Evolutionary conservation across 2,888 invertebrate species (phyloP).

Genomic region (Caenorhabditis plicata): DNA sequence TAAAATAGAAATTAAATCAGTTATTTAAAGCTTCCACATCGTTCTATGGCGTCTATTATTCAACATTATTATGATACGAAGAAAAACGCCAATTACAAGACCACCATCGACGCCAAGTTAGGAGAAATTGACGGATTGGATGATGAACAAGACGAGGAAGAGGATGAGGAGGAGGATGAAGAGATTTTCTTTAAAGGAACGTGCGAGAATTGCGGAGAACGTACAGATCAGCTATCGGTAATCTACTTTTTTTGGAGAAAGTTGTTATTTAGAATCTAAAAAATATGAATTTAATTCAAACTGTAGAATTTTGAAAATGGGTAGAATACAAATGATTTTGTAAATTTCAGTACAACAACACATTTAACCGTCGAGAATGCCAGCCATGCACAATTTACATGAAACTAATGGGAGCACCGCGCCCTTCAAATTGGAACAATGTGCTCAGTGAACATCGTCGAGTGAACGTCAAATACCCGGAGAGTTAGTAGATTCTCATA

Average conservation of each 20-base stretch:
- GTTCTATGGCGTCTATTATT: conserved; percentile 35
- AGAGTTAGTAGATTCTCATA: conserved; percentile 3
- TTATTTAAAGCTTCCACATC: conserved; percentile 38
- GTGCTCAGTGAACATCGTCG: neutral
- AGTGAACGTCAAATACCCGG: conserved; percentile 2
- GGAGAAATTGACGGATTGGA: neutral
- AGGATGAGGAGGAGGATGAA: neutral
- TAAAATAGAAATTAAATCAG: neutral
- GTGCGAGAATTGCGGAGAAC: conserved; percentile 24
- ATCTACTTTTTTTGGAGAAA: too few relatives aligned
- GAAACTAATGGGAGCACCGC: conserved; percentile 9
- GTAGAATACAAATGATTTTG: neutral
- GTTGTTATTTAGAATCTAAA: neutral
- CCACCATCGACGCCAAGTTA: neutral
- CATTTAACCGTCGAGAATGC: conserved; percentile 16
- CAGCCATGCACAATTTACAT: conserved; percentile 16
- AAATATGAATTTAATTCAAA: too few relatives aligned
- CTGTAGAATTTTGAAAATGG: neutral
- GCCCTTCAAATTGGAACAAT: neutral
- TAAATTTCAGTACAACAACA: conserved; percentile 2
- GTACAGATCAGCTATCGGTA: conserved; percentile 1
- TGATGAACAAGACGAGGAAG: neutral
- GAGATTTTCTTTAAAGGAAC: conserved; percentile 2
- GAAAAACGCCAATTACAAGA: conserved; percentile 28
- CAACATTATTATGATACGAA: conserved; percentile 44